Base-by-base conservation (phyloP, 2,888 invertebrate species). In the Eustalomyia histrio region DNA sequence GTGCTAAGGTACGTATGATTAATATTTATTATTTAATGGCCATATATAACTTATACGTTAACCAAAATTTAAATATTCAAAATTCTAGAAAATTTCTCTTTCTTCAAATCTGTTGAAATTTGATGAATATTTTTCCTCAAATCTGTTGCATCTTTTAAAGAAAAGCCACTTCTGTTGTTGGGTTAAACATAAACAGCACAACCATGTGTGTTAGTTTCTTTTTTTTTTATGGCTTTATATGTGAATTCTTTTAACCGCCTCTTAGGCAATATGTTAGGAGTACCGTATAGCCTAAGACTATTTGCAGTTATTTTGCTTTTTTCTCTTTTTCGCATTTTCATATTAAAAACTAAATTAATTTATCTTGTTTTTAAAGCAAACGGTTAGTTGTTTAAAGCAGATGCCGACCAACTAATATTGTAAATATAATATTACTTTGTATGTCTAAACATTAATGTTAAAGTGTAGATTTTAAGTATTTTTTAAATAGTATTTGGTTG, bases 221-320 rank as follows among this genome's bases (percentile, higher is more conserved):
- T 29, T 29, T 29, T 29, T 1, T 29, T 4, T 7, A 4, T 0
- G 47, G 52, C 39, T 73, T 58, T 80, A 76, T 84, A 57, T 85
- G 72, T 82, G 84, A 82, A 84, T 81, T 63, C 79, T 61, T 65
- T 50, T 74, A 29, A 9, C 67, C 33, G 71, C 74, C 78, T 74
- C 74, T 81, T 67, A 75, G 81, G 74, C 78, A 75, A 78, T 80
- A 80, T 80, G 75, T 69, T 76, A 76, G 43, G 73, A 80, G 65
- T 69, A 73, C 72, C 75, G 63, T 72, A n/a, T n/a, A 68, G 71
- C 65, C 73, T 21, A 16, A 76, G 58, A 61, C 69, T 61, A 78
- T 78, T 67, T 81, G 69, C 74, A 72, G 78, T 74, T 69, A 67
- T 74, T 61, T 76, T 33, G 3, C 8, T 64, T 47, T 16, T 60